A percentile compares a stretch with the other conserved stretches of the same genome.
These are phyloP conservation scores for Eristalis pertinax DNA, from an alignment of 2,888 invertebrate genomes.

Conservation along the genomic window DNA sequence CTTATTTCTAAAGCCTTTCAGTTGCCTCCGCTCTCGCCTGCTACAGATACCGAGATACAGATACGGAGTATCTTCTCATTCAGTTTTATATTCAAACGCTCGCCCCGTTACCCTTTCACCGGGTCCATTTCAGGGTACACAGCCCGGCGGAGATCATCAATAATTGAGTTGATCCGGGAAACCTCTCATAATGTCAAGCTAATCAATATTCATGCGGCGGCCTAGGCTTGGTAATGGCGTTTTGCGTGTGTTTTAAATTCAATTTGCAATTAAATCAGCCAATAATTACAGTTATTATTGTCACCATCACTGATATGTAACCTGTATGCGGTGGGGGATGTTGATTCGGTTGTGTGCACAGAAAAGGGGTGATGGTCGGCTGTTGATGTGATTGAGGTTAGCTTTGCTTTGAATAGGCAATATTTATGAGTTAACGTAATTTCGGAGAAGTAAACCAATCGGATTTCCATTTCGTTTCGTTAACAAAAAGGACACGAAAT, in stretches of 20 bases:
- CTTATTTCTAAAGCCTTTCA: not conserved
- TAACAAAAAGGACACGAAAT: no score
- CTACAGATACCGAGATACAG: not conserved
- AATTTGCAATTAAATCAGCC: conserved; percentile 2
- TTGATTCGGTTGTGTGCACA: no score
- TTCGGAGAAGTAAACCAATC: no score
- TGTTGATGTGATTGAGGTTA: not conserved
- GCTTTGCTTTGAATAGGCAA: not conserved
- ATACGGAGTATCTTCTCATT: not conserved
- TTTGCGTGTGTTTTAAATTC: conserved; percentile 3
- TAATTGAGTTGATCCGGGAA: conserved; percentile 1
- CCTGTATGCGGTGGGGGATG: not conserved
- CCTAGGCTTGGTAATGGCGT: not conserved
- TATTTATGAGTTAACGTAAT: no score
- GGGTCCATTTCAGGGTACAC: not conserved
- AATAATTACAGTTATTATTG: conserved; percentile 8
- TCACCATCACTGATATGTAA: not conserved
- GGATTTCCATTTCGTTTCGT: no score
- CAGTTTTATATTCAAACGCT: not conserved
- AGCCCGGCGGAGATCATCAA: not conserved
- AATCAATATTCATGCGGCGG: conserved; percentile 10
- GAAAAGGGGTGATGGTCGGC: not conserved
- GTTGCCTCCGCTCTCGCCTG: not conserved
- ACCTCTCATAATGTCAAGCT: conserved; percentile 6
- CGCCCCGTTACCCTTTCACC: not conserved